Base-by-base conservation (phyloP, 2,797 vertebrate genomes). In the Sebastiscus albofasciatus region DNA sequence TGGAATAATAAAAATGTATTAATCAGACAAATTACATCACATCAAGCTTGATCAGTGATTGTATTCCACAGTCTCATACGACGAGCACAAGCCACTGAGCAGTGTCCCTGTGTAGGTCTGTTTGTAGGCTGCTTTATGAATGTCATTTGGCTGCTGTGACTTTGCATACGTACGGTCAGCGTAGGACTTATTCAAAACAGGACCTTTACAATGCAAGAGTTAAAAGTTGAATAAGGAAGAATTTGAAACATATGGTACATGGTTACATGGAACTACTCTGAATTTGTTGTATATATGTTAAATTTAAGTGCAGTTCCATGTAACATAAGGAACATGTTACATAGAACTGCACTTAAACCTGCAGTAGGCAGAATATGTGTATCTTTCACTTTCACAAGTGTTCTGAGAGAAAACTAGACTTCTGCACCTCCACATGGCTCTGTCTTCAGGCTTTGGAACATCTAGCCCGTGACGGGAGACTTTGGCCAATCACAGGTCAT, bases 121-220 rank as follows among this genome's bases (percentile, higher is more conserved):
- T 60, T 71, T 22, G 29, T n/a, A 4, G 68, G n/a, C 33, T 36
- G 13, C 8, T 71, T 58, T 54, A 12, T 26, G 16, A 77, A 60
- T 70, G 3, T n/a, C 1, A 68, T 65, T 70, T 55, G 10, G 39
- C 2, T 81, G 27, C 24, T 42, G n/a, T 46, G 52, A 31, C 67
- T 83, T 86, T 85, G 72, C 81, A 84, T 85, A 20, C 22, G 36
- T 36, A 33, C 6, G 0, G 31, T 18, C 24, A 64, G 7, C 12
- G 27, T 55, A 52, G 33, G 13, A 52, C 77, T 73, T 82, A 92
- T 85, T 80, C 59, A 87, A 88, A 89, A 69, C 24, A 20, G 29
- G 62, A 71, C 55, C 60, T 88, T 77, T 74, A 62, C 8, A 2
- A 6, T 33, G 11, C 3, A 65, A 14, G 3, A 14, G 65, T 49